phyloP scores from a whole-genome alignment of 2,888 invertebrate genomes.

The Aricia artaxerxes region DNA sequence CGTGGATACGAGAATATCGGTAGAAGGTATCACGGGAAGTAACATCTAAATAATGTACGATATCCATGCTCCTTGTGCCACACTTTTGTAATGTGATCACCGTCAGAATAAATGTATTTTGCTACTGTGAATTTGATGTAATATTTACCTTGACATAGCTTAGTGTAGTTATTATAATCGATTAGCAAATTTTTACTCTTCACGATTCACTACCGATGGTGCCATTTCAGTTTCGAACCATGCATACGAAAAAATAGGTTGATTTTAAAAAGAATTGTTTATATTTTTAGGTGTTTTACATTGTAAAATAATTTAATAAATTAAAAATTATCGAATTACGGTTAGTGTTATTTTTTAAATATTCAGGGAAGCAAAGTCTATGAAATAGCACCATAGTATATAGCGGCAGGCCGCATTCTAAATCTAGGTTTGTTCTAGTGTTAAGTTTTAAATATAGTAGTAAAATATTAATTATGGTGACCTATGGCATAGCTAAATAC shows the following conservation, averaged over 20 bases:
- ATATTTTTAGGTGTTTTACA: conserved; percentile 30
- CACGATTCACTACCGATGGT: conserved; percentile 12
- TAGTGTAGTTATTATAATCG: conserved; percentile 27
- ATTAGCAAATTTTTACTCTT: conserved; percentile 18
- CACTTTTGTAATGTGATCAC: conserved; percentile 40
- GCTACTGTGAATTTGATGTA: conserved; percentile 35
- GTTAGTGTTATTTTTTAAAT: conserved; percentile 27
- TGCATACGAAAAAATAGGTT: neutral
- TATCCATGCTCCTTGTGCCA: conserved; percentile 46
- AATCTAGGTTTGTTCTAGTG: neutral
- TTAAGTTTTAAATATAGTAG: conserved; percentile 23
- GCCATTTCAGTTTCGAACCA: conserved; percentile 24
- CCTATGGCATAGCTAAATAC: conserved; percentile 1
- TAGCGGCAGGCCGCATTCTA: conserved; percentile 30
- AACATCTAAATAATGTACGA: conserved; percentile 66
- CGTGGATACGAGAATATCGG: conserved; percentile 82
- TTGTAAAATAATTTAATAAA: conserved; percentile 22
- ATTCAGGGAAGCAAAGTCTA: conserved; percentile 29
- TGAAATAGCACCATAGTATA: conserved; percentile 31
- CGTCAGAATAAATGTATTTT: conserved; percentile 37
- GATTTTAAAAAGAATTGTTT: conserved; percentile 26
- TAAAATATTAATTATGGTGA: neutral
- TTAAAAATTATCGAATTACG: conserved; percentile 14
- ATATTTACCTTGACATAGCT: conserved; percentile 31
- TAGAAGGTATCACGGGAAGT: conserved; percentile 83